These are phyloP conservation scores for Alosa alosa DNA, from an alignment of 2,113 vertebrate genomes.

Conservation along the genomic window DNA sequence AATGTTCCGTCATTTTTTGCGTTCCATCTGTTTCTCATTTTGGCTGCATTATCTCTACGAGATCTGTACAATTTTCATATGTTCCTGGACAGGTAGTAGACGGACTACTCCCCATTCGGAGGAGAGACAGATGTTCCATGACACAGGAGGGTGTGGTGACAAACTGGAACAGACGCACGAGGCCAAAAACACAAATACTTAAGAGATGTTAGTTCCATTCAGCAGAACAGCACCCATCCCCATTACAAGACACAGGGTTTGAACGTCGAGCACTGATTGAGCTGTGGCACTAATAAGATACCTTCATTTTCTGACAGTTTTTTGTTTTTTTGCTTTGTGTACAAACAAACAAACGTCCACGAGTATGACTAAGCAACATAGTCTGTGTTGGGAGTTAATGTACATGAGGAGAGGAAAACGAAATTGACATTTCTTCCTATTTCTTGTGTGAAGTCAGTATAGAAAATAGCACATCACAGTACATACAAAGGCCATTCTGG, in stretches of 20 bases:
- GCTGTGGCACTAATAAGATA: slow-evolving; percentile 2
- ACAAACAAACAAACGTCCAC: background rate
- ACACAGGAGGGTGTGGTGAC: slow-evolving; percentile 5
- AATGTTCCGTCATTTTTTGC: background rate
- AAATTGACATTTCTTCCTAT: background rate
- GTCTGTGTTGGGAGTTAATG: background rate
- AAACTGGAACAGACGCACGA: background rate
- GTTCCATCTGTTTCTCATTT: slow-evolving; percentile 8
- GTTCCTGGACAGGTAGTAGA: slow-evolving; percentile 17
- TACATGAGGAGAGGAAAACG: background rate
- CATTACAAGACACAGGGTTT: slow-evolving; percentile 8
- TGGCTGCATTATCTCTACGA: slow-evolving; percentile 2
- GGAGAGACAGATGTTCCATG: background rate
- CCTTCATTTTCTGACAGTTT: slow-evolving; percentile 8
- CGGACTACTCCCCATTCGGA: background rate
- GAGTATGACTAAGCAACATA: background rate
- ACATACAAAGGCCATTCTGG: slow-evolving; percentile 21
- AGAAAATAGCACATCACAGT: slow-evolving; percentile 13
- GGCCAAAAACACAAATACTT: background rate
- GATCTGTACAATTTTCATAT: slow-evolving; percentile 13
- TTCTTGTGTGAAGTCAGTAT: slow-evolving; percentile 10
- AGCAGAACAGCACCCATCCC: background rate
- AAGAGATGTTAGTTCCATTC: slow-evolving; percentile 7
- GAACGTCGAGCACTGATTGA: background rate
- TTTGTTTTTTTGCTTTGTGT: slow-evolving; percentile 1